phyloP scores from a whole-genome alignment of 2,797 vertebrate species.

The Acanthurus leucopareius region DNA sequence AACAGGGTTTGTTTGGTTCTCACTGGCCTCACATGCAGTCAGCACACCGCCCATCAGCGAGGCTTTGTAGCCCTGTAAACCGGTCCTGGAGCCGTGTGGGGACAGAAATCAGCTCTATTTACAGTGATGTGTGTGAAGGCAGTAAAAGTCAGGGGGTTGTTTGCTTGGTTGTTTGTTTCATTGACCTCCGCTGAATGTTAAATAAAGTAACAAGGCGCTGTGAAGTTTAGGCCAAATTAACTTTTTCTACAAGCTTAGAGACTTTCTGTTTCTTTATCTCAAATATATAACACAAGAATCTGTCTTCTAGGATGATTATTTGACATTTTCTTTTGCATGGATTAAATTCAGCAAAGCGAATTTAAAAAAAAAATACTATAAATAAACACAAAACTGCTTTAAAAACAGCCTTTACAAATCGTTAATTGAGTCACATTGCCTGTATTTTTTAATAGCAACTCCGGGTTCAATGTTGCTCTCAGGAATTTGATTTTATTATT shows the following conservation, averaged over 20 bases:
- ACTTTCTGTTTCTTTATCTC: background rate
- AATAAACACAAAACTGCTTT: background rate
- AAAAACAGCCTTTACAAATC: background rate
- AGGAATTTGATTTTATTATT: conserved; percentile 37
- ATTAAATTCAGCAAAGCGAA: background rate
- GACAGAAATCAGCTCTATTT: conserved; percentile 23
- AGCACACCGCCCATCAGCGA: conserved; percentile 43
- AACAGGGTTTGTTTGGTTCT: conserved; percentile 52
- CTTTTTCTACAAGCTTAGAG: background rate
- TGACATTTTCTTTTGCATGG: background rate
- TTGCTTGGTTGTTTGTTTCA: background rate
- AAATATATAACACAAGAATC: background rate
- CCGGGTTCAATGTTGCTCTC: background rate
- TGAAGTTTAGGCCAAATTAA: too few species aligned
- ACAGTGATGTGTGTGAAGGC: conserved; percentile 41
- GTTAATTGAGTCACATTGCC: background rate
- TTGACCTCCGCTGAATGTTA: conserved; percentile 13
- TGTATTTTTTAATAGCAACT: conserved; percentile 11
- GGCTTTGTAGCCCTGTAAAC: conserved; percentile 56
- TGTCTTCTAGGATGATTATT: background rate
- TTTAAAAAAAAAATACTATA: background rate
- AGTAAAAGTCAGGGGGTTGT: conserved; percentile 23
- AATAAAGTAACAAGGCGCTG: conserved; percentile 17
- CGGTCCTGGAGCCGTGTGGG: background rate
- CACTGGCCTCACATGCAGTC: conserved; percentile 33